phyloP scores from a whole-genome alignment of 2,113 vertebrate genomes.

The Erythrocebus patas region DNA sequence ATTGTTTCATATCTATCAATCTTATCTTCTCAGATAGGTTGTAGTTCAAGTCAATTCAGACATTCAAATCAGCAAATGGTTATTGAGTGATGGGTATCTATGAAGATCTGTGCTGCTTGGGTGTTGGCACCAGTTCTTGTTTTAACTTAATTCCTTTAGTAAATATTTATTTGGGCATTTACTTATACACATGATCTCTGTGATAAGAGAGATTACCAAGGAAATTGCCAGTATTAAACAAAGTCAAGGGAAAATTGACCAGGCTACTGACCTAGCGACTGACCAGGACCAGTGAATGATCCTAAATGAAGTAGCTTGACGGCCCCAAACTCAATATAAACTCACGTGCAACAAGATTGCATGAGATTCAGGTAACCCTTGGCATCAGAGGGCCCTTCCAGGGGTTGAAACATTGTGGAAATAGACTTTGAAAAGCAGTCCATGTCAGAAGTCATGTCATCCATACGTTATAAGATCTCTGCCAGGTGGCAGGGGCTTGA shows the following conservation, averaged over 20 bases:
- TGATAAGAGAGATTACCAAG: not conserved
- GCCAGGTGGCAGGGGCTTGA: not conserved
- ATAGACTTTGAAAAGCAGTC: not conserved
- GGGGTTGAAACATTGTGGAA: not conserved
- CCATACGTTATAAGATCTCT: not conserved
- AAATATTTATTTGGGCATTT: conserved; percentile 21
- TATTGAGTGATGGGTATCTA: not conserved
- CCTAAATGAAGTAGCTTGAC: not conserved
- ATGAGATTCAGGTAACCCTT: not conserved
- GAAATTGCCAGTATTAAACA: not conserved
- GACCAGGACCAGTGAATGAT: not conserved
- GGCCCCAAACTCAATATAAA: not conserved
- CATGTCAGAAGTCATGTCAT: not conserved
- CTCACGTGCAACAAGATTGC: not conserved
- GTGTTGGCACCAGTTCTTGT: not conserved
- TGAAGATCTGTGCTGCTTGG: not conserved
- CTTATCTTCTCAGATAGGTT: conserved; percentile 34
- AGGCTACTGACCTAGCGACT: not conserved
- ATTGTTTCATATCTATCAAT: conserved; percentile 36
- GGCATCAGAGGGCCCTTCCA: not conserved
- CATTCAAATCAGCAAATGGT: not conserved
- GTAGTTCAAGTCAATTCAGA: conserved; percentile 6
- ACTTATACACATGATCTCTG: not conserved
- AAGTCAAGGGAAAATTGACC: not conserved
- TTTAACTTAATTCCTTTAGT: conserved; percentile 11